Base-by-base conservation (phyloP, 2,888 invertebrate genomes). In the Rhamnusium bicolor region DNA sequence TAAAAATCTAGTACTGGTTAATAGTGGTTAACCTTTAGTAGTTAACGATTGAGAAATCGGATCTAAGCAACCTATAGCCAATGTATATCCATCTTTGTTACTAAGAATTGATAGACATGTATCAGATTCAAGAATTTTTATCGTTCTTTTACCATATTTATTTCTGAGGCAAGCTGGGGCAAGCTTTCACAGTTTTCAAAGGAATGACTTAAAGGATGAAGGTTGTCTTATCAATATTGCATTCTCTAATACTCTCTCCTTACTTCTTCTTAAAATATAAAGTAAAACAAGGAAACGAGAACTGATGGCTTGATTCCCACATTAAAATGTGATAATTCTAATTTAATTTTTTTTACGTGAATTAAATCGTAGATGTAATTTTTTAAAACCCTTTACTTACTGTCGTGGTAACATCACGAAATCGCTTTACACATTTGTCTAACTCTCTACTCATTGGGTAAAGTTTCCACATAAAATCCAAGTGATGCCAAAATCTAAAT, bases 401-500 rank as follows among this genome's bases (percentile, higher is more conserved):
- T 7, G 69, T 12, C 0, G 24, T 40, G 19, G 71, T 73, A 10
- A 73, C 53, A 0, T 69, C 56, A 8, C 53, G 61, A 4, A 73
- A 71, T n/a, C 51, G 6, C 7, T 32, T 60, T 16, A 46, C 10
- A 4, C 8, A 27, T 62, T 32, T 65, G 4, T 18, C 32, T n/a
- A 51, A 51, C 49, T 69, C 60, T 12, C 65, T 73, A 19, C 73
- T 56, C 6, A 32, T 2, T 2, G 72, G 69, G 12, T 61, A 73
- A 12, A 71, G 54, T 10, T 29, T 54, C 74, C 74, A 77, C 10
- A 71, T 47, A 24, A 72, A 63, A 27, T 67, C 69, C 32, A 54
- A 14, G 21, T 77, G 73, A 47, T 74, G 69, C 71, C 71, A 75
- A 18, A 73, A 1, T 8, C 62, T 60, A 12, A 77, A 69, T 8